Evolutionary conservation across 2,888 invertebrate species (phyloP), one percentile per base, ranked within the genome.

Genomic region (Xylota sylvarum): DNA sequence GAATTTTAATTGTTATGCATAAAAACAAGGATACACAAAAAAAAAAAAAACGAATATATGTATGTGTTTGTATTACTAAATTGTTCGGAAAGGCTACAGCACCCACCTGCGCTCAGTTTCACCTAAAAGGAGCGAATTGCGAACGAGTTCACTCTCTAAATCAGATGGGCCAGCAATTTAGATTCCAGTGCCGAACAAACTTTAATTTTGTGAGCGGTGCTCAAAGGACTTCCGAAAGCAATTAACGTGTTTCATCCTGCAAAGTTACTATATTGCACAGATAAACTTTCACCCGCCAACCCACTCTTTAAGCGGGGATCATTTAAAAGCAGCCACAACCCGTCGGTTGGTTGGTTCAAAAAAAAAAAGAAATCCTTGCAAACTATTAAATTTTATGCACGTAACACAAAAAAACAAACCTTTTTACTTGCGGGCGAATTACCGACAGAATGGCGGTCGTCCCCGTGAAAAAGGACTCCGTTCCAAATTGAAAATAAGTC

Each of bases 1-100:
- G 83, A 79, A 84, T 79, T 84, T 84, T 79, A 74, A 84, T 84
- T 79, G 60, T 60, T 60, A 46, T 64, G 43, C 56, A 65, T 70
- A 70, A 52, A 70, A 81, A 35, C 35, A 62, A 17, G 46, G 23
- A 48, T 37, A 35, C 37, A 40, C 43, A 48, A 58, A 35, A 60
- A 23, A 23, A 23, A 23, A 23, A 23, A 23, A 23, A 23, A 23
- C 1, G 23, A 23, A 23, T 3, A 56, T n/a, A 30, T 7, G n/a
- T 27, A 17, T 32, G 12, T 73, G 40, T 23, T 37, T 12, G 35
- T 14, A 4, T 23, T 30, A n/a, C 43, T 19, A 46, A 70, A 70
- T 40, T 17, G 52, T 43, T 48, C 50, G 10, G 17, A 37, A 72
- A 32, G 30, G 19, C 46, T 48, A n/a, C n/a, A 40, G 5, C 7